Percentiles rank a stretch among this genome's conserved stretches.
Evolutionary conservation across 2,797 vertebrate genomes (phyloP).

Genomic region (Hippoglossus hippoglossus): DNA sequence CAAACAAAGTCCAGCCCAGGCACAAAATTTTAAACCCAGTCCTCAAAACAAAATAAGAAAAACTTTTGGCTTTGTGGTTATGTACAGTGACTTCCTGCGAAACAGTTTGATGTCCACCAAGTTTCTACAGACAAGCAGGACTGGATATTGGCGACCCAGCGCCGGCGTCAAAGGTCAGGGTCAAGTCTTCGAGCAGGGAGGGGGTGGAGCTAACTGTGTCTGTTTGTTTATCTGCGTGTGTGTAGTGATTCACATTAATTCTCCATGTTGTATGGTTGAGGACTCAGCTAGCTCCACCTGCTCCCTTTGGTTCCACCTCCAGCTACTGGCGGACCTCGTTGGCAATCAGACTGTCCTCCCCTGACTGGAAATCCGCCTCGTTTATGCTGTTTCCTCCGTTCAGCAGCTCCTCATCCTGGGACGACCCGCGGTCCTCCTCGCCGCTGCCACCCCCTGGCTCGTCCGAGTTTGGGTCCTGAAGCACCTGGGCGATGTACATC

Average conservation of each 20-base stretch:
- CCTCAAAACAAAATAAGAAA: conserved; percentile 12
- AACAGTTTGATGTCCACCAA: conserved; percentile 23
- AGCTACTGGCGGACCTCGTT: conserved; percentile 95
- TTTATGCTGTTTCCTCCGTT: conserved; percentile 89
- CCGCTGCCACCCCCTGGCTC: conserved; percentile 85
- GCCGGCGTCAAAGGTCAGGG: conserved; percentile 63
- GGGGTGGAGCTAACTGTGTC: conserved; percentile 52
- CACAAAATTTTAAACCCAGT: conserved; percentile 48
- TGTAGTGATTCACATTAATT: conserved; percentile 32
- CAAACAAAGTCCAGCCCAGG: conserved; percentile 58
- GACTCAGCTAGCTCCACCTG: conserved; percentile 44
- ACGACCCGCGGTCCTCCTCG: conserved; percentile 87
- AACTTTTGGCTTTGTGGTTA: conserved; percentile 66
- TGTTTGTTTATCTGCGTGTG: conserved; percentile 14
- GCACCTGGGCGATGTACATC: conserved; percentile 98
- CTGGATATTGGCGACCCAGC: conserved; percentile 56
- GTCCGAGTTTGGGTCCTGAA: conserved; percentile 92
- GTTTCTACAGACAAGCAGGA: conserved; percentile 41
- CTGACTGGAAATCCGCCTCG: conserved; percentile 98
- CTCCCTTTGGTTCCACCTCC: conserved; percentile 55
- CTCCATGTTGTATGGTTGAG: conserved; percentile 12
- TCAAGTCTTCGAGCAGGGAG: conserved; percentile 67
- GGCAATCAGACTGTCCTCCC: conserved; percentile 98
- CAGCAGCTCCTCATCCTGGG: conserved; percentile 93
- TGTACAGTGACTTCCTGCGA: conserved; percentile 63